Conservation (phyloP, 2,113 vertebrate genomes). For the Gavia stellata region DNA sequence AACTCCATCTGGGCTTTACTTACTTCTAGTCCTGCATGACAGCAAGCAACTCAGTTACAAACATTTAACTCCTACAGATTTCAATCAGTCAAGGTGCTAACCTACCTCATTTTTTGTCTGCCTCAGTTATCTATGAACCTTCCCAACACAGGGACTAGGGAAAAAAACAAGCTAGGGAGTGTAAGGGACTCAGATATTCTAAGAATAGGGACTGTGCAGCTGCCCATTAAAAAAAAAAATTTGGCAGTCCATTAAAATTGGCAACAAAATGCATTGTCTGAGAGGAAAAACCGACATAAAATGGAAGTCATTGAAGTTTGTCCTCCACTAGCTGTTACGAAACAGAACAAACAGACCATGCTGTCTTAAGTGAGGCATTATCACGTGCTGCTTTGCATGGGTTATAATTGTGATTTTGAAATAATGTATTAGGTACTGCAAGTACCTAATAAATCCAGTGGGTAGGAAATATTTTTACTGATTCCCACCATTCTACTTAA, state of each 20-base stretch:
- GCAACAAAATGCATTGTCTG: background rate
- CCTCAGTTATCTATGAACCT: background rate
- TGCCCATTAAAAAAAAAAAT: background rate
- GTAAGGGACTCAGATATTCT: background rate
- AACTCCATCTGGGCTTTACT: background rate
- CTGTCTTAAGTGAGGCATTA: background rate
- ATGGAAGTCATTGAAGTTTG: background rate
- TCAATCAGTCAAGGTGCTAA: background rate
- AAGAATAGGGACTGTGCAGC: background rate
- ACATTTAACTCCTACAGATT: background rate
- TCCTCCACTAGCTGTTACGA: background rate
- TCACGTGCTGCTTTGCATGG: background rate
- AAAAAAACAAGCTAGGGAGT: background rate
- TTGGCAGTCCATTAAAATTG: background rate
- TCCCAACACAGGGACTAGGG: background rate
- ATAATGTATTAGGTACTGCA: background rate
- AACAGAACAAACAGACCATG: background rate
- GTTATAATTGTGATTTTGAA: background rate
- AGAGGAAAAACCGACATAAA: background rate
- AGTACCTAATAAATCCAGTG: background rate
- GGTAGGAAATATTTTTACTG: background rate
- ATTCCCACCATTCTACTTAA: background rate
- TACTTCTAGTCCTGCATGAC: background rate
- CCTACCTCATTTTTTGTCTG: background rate
- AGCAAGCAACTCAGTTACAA: background rate